phyloP scores from a whole-genome alignment of 2,113 vertebrate species.

The Philantomba maxwellii region DNA sequence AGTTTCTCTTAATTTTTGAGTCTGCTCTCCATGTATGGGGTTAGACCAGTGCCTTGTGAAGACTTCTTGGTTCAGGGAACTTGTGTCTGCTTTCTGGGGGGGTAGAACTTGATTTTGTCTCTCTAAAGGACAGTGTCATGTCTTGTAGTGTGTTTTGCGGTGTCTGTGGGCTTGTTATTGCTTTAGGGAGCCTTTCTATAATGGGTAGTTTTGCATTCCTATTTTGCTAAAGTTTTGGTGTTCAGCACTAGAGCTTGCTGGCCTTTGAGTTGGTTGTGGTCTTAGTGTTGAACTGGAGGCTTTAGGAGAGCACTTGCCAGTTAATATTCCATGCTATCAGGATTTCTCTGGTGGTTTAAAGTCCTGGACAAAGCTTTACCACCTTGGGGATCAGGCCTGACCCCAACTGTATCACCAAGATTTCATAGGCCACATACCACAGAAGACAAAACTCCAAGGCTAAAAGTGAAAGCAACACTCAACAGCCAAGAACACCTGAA shows the following conservation, averaged over 20 bases:
- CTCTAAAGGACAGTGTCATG: not conserved
- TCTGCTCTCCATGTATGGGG: not conserved
- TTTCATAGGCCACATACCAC: not conserved
- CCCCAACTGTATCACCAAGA: not conserved
- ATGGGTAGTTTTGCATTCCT: not conserved
- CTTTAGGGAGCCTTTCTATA: not conserved
- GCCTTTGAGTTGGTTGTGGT: not conserved
- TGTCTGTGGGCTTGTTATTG: not conserved
- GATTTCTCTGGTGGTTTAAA: not conserved
- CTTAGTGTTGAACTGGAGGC: not conserved
- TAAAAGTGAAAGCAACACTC: not conserved
- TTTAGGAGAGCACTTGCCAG: not conserved
- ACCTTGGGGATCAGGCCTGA: not conserved
- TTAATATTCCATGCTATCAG: not conserved
- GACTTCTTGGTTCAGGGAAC: not conserved
- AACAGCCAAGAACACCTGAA: not conserved
- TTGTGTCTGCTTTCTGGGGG: not conserved
- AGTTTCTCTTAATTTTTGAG: not conserved
- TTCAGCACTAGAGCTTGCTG: not conserved
- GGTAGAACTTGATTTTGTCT: not conserved
- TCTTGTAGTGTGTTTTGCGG: not conserved
- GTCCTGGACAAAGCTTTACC: not conserved
- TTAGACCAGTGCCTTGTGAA: not conserved
- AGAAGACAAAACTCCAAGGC: not conserved
- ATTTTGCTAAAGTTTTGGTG: not conserved